A percentile compares a stretch with the other conserved stretches of the same genome.
phyloP scores from a whole-genome alignment of 2,888 invertebrate genomes.

The Drosophila colorata region DNA sequence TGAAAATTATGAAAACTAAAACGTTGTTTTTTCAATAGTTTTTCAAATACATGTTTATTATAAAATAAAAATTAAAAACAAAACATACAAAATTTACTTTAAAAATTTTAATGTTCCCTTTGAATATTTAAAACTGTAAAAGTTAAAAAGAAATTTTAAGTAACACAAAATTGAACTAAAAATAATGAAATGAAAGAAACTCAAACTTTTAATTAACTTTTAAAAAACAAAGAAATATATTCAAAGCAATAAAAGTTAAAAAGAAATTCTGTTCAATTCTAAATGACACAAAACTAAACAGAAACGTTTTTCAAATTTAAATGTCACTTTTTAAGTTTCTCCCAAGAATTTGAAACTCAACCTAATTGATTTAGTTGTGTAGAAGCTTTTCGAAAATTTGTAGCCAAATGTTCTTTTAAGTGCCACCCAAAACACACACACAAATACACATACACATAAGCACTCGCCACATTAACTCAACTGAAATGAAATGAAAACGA shows the following conservation, averaged over 20 bases:
- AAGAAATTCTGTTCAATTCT: no score
- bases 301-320: not conserved
- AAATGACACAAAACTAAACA: not conserved
- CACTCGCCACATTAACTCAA: constrained; percentile 23
- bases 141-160: no score
- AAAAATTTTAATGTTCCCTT: no score
- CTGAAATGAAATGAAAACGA: constrained; percentile 43
- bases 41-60: no score
- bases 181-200: not conserved
- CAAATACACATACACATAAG: not conserved
- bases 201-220: no score
- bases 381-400: constrained; percentile 4
- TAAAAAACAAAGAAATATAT: not conserved
- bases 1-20: constrained; percentile 6
- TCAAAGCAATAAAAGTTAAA: not conserved
- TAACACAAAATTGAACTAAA: not conserved
- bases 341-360: not conserved
- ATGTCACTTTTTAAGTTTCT: not conserved
- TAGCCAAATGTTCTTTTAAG: constrained; percentile 18
- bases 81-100: no score
- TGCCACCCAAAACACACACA: constrained; percentile 17
- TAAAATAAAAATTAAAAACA: no score
- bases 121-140: not conserved
- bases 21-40: not conserved
- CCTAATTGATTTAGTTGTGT: constrained; percentile 34